Base-by-base conservation (phyloP, 2,888 invertebrate species). In the Vanessa cardui region DNA sequence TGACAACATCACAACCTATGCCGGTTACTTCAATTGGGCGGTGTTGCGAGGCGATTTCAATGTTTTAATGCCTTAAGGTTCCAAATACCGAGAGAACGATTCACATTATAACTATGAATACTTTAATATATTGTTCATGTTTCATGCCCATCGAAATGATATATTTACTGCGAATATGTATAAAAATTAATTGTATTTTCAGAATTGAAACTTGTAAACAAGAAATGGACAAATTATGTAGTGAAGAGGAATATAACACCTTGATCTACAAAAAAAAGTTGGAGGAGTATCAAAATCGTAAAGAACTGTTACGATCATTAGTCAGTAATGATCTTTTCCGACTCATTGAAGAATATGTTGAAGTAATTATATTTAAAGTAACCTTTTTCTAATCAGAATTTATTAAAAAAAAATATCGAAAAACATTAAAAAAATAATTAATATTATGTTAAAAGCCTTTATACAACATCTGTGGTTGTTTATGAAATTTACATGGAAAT, bases 201-300 rank as follows among this genome's bases (percentile, higher is more conserved):
- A 88, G 88, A 75, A 74, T 77, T 63, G 78, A 84, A n/a, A 46
- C 80, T 0, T 78, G 74, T n/a, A 76, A 71, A 21, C 73, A 81
- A 31, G 72, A 85, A 69, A 62, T 80, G 33, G 75, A 82, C 16
- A 77, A 76, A 15, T 21, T 84, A 20, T 76, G 81, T 20, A 64
- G 71, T n/a, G 81, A 86, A n/a, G 74, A 77, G 18, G 83, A 85
- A 18, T 77, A 73, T 20, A 75, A 78, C 50, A 74, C 72, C 0
- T 46, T 77, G 2, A 45, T 80, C 0, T 75, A 74, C 2, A 79
- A 83, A n/a, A 81, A 78, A 56, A 84, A 79, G 20, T 44, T 68
- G 0, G 78, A 81, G 7, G 79, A 82, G 6, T 81, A 76, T 60
- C 80, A 83, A 21, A 76, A 70, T 20, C 70, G 70, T 3, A 77